Conservation (phyloP, 1,140 invertebrate species). For the Liolophura sinensis region DNA sequence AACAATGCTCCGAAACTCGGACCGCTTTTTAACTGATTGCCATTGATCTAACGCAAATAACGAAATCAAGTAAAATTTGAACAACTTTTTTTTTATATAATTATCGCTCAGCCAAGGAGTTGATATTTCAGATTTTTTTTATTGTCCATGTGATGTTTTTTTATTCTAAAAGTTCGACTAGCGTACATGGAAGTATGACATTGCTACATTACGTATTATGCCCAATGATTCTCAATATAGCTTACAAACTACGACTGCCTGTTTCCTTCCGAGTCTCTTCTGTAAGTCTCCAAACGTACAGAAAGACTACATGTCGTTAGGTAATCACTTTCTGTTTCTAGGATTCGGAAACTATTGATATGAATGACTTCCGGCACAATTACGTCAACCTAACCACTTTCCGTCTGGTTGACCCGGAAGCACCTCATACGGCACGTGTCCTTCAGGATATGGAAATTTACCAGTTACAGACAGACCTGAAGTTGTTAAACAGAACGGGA, state of each 20-base stretch:
- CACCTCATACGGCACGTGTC: slow-evolving; percentile 31
- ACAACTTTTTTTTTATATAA: no score
- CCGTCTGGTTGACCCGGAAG: slow-evolving; percentile 45
- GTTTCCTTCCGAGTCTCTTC: no score
- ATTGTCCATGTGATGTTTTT: no score
- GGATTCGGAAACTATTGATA: slow-evolving; percentile 53
- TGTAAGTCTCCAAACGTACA: background rate
- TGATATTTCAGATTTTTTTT: no score
- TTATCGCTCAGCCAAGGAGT: no score
- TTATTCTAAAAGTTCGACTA: no score
- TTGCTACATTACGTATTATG: no score
- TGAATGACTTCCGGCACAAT: slow-evolving; percentile 55
- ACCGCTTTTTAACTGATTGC: background rate
- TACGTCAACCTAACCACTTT: slow-evolving; percentile 57
- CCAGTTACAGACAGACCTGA: slow-evolving; percentile 43
- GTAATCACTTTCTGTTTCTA: slow-evolving; percentile 22
- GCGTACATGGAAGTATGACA: no score
- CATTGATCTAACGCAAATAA: background rate
- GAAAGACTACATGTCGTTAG: background rate
- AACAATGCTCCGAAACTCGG: background rate
- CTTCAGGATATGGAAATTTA: slow-evolving; percentile 49
- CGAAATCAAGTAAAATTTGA: no score
- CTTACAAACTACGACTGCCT: no score
- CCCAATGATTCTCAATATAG: no score
- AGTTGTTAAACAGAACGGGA: slow-evolving; percentile 41